Conservation (phyloP, 2,797 vertebrate genomes). For the Sebastes jordani region DNA sequence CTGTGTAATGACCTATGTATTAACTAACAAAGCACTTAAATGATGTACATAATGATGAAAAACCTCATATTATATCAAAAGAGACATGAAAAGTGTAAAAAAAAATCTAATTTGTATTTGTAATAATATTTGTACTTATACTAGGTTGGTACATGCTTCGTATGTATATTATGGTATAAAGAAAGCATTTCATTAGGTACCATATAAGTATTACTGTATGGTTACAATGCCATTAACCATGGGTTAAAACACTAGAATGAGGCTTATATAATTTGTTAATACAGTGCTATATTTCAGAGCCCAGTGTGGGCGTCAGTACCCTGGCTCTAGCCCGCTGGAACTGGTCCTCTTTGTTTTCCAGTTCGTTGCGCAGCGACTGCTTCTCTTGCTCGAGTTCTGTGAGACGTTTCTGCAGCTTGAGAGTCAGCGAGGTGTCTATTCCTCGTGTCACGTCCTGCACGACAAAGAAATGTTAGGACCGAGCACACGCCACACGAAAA, state of each 20-base stretch:
- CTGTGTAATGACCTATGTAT: background rate
- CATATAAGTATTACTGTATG: background rate
- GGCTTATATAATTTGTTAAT: background rate
- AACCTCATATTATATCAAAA: background rate
- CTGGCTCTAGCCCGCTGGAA: constrained; percentile 91
- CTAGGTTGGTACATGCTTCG: background rate
- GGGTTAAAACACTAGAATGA: background rate
- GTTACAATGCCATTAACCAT: background rate
- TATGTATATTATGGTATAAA: background rate
- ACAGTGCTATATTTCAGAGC: background rate
- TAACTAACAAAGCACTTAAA: background rate
- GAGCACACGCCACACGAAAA: rapidly evolving
- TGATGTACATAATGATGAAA: background rate
- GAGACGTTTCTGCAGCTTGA: constrained; percentile 97
- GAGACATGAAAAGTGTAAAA: background rate
- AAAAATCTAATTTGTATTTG: no score
- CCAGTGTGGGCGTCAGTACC: constrained; percentile 68
- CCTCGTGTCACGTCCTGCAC: constrained; percentile 88
- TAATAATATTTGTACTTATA: background rate
- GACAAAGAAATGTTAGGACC: background rate
- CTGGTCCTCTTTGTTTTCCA: constrained; percentile 95
- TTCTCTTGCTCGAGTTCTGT: constrained; percentile 97
- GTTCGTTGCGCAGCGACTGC: constrained; percentile 92
- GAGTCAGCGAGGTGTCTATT: constrained; percentile 94
- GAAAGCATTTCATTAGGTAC: background rate